Evolutionary conservation across 2,113 vertebrate species (phyloP).

Genomic region (Pelobates fuscus): DNA sequence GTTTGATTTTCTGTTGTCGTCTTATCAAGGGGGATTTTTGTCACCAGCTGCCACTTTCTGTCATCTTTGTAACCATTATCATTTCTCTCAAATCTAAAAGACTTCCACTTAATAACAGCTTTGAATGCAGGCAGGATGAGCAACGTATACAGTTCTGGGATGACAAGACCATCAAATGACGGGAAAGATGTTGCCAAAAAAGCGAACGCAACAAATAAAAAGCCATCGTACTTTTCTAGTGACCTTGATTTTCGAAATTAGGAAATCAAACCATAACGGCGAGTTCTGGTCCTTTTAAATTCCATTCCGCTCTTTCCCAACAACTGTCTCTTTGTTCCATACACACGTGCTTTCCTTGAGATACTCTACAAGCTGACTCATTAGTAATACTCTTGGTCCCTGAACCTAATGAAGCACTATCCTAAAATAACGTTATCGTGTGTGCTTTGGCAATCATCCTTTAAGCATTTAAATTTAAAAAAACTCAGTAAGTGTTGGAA

Average conservation of each 20-base stretch:
- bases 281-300: conserved; percentile 66
- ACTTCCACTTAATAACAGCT: conserved; percentile 85
- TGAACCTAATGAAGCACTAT: conserved; percentile 13
- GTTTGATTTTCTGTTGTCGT: conserved; percentile 89
- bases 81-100: conserved; percentile 85
- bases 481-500: too few relatives aligned
- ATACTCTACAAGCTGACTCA: conserved; percentile 1
- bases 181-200: conserved; percentile 71
- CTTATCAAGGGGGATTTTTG: conserved; percentile 84
- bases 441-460: too few relatives aligned
- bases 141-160: conserved; percentile 75
- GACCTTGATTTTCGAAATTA: conserved; percentile 81
- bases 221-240: conserved; percentile 68
- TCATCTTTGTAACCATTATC: conserved; percentile 89
- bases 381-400: neutral
- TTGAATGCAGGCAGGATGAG: conserved; percentile 83
- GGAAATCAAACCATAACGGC: conserved; percentile 63
- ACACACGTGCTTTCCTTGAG: conserved; percentile 6
- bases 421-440: neutral
- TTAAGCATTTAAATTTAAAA: too few relatives aligned
- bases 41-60: conserved; percentile 90
- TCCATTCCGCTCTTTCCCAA: conserved; percentile 58
- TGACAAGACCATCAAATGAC: conserved; percentile 75
- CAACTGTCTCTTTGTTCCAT: conserved; percentile 62
- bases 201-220: conserved; percentile 65